Conservation (phyloP, 2,113 vertebrate genomes). For the Oreamnos americanus region DNA sequence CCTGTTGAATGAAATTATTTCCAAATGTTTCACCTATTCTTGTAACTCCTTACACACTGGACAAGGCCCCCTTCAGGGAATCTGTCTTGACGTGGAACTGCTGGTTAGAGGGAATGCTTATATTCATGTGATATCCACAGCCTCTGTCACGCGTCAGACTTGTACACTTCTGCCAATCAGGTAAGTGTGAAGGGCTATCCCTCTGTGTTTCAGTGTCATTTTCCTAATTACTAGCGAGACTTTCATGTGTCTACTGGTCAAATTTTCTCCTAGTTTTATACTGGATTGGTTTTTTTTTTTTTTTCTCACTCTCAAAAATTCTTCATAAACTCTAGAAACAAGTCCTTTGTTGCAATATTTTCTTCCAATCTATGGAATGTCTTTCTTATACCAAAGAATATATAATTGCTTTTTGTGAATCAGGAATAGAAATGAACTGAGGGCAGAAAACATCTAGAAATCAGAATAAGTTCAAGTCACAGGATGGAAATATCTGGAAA, state of each 20-base stretch:
- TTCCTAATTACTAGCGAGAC: not conserved
- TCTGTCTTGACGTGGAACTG: not conserved
- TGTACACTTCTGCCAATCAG: not conserved
- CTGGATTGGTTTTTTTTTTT: not conserved
- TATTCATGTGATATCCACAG: not conserved
- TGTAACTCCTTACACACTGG: not conserved
- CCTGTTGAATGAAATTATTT: not conserved
- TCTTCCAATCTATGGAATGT: not conserved
- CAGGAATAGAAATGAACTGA: not conserved
- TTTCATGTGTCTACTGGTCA: not conserved
- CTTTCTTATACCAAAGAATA: not conserved
- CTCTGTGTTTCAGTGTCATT: not conserved
- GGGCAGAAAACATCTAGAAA: not conserved
- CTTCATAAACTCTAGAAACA: not conserved
- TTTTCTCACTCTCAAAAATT: not conserved
- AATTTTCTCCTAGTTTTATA: not conserved
- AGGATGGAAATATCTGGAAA: not conserved
- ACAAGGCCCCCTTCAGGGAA: not conserved
- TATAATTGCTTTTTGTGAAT: not conserved
- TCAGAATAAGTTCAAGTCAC: not conserved
- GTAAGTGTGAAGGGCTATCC: not conserved
- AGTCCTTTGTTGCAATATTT: constrained; percentile 12
- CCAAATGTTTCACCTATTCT: not conserved
- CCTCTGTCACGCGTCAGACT: not conserved
- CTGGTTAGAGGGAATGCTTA: not conserved